These are phyloP conservation scores for Rhinophrynus dorsalis DNA, from an alignment of 2,797 vertebrate genomes.

Conservation along the genomic window DNA sequence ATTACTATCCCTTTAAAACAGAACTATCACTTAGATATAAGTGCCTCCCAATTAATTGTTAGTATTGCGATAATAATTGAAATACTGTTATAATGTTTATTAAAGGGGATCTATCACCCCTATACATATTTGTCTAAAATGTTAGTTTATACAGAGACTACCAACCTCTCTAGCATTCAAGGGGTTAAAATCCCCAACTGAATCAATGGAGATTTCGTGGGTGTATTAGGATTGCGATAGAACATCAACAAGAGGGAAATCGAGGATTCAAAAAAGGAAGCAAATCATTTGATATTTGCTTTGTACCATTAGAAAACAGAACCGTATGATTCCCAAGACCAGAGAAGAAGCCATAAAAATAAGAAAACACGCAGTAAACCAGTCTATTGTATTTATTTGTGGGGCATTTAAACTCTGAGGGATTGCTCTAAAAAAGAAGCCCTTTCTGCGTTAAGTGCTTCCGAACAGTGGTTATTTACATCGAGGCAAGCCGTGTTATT, in stretches of 20 bases:
- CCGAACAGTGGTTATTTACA: conserved; percentile 52
- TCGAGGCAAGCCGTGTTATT: conserved; percentile 53
- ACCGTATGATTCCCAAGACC: background rate
- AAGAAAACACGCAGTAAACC: conserved; percentile 1
- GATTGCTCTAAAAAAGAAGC: background rate
- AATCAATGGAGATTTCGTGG: too few relatives aligned
- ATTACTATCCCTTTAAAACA: too few relatives aligned
- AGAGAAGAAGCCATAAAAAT: conserved; percentile 4
- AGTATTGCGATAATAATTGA: too few relatives aligned
- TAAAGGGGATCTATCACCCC: too few relatives aligned
- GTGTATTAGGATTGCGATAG: too few relatives aligned
- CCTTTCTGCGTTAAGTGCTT: conserved; percentile 14
- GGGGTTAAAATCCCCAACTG: too few relatives aligned
- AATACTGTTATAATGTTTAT: too few relatives aligned
- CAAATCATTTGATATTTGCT: background rate
- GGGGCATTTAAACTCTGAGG: background rate
- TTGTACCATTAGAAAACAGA: background rate
- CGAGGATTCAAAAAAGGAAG: background rate
- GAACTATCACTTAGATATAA: too few relatives aligned
- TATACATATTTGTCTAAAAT: too few relatives aligned
- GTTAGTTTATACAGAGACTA: too few relatives aligned
- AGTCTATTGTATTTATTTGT: conserved; percentile 9
- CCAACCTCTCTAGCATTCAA: too few relatives aligned
- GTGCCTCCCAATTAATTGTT: too few relatives aligned
- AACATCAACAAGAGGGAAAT: background rate